Conservation (phyloP, 2,797 vertebrate genomes). For the Hippoglossus hippoglossus region DNA sequence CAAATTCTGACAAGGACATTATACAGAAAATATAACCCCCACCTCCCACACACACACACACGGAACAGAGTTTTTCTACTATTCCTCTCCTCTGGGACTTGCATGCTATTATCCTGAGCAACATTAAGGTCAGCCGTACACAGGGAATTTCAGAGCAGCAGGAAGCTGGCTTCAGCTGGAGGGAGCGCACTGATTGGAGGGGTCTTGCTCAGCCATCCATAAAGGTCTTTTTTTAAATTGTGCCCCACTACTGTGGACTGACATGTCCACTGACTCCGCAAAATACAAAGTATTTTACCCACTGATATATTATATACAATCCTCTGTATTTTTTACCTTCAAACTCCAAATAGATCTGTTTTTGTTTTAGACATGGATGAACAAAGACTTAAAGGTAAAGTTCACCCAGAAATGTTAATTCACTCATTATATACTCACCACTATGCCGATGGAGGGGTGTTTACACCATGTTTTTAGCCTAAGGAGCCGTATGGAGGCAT, state of each 20-base stretch:
- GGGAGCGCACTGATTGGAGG: conserved; percentile 65
- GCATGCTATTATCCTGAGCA: conserved; percentile 69
- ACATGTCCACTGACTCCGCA: conserved; percentile 38
- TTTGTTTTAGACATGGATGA: conserved; percentile 12
- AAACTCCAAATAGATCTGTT: conserved; percentile 6
- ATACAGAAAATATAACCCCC: conserved; percentile 20
- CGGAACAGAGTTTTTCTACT: conserved; percentile 34
- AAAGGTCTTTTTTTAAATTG: conserved; percentile 65
- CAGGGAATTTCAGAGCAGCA: conserved; percentile 57
- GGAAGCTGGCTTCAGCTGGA: conserved; percentile 62
- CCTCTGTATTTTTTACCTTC: conserved; percentile 8
- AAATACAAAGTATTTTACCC: conserved; percentile 26
- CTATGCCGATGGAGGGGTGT: too few relatives aligned
- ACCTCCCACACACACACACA: conserved; percentile 2
- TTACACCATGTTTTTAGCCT: too few relatives aligned
- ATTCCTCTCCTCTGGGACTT: conserved; percentile 58
- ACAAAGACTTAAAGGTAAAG: neutral
- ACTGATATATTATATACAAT: neutral
- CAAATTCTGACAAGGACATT: conserved; percentile 19
- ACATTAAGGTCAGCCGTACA: conserved; percentile 63
- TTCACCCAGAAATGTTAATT: too few relatives aligned
- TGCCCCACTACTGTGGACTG: conserved; percentile 39
- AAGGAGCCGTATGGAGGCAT: too few relatives aligned
- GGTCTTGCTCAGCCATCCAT: conserved; percentile 76
- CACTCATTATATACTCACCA: neutral